Conservation (phyloP, 2,113 vertebrate species). For the Seriola quinqueradiata region DNA sequence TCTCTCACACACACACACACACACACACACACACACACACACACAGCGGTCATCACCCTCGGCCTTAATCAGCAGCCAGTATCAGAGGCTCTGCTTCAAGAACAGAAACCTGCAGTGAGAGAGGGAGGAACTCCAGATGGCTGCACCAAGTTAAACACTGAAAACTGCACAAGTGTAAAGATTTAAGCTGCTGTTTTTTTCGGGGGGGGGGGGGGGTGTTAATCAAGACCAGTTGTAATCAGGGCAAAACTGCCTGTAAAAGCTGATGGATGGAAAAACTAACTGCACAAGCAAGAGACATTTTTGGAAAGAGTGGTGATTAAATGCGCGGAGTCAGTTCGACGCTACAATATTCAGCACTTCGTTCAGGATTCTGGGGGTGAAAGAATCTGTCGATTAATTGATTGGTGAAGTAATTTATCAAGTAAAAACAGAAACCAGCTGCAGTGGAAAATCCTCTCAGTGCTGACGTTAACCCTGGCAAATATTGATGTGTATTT, state of each 20-base stretch:
- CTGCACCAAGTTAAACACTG: conserved; percentile 35
- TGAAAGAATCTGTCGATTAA: not conserved
- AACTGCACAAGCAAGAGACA: not conserved
- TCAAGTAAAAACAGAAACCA: not conserved
- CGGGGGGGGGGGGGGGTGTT: not conserved
- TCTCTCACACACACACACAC: no score
- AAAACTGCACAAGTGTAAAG: conserved; percentile 37
- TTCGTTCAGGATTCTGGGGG: not conserved
- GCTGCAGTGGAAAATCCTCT: no score
- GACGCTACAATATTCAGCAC: not conserved
- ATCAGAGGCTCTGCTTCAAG: conserved; percentile 5
- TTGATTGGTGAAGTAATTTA: not conserved
- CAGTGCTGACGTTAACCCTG: no score
- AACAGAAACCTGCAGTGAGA: conserved; percentile 34
- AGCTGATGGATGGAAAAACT: not conserved
- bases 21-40: not conserved
- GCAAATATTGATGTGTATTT: no score
- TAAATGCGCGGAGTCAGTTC: not conserved
- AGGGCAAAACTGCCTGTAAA: not conserved
- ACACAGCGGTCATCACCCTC: not conserved
- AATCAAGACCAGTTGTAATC: conserved; percentile 47
- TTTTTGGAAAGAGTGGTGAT: conserved; percentile 11
- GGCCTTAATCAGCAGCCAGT: conserved; percentile 18
- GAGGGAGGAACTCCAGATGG: conserved; percentile 48
- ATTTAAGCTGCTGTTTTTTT: conserved; percentile 42